These are phyloP conservation scores for Tolypeutes matacus DNA, from an alignment of 2,797 vertebrate species.

Conservation along the genomic window DNA sequence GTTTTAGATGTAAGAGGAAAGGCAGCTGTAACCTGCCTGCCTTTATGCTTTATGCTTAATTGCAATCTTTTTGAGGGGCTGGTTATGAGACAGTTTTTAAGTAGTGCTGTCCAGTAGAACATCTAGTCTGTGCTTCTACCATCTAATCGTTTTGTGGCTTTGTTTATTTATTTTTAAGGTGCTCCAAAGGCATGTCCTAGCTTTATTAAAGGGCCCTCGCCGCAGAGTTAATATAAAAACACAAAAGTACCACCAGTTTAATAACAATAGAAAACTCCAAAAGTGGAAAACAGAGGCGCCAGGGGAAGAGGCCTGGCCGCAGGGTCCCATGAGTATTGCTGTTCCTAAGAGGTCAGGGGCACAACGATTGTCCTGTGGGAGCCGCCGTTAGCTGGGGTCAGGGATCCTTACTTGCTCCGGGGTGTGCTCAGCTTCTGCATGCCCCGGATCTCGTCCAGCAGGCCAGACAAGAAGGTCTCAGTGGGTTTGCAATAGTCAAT, in stretches of 20 bases:
- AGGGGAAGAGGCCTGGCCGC: conserved; percentile 74
- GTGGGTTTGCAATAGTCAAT: conserved; percentile 96
- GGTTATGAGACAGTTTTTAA: not conserved
- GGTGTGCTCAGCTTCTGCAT: conserved; percentile 98
- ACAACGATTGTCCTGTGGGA: conserved; percentile 80
- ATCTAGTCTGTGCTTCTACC: not conserved
- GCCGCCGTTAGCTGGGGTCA: conserved; percentile 44
- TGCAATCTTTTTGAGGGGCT: not conserved
- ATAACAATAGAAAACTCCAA: conserved; percentile 85
- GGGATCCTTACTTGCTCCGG: conserved; percentile 93
- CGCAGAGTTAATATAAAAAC: conserved; percentile 84
- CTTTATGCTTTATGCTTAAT: not conserved
- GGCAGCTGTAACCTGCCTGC: not conserved
- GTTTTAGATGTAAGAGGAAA: conserved; percentile 42
- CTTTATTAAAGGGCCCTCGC: conserved; percentile 82
- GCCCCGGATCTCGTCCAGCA: conserved; percentile 95
- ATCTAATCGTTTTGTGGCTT: not conserved
- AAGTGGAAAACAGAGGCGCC: conserved; percentile 80
- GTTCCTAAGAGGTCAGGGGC: conserved; percentile 75
- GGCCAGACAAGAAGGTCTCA: conserved; percentile 93
- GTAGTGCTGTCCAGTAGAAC: not conserved
- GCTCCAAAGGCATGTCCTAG: conserved; percentile 76
- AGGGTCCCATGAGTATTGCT: conserved; percentile 81
- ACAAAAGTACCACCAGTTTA: conserved; percentile 85
- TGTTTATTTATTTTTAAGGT: not conserved